phyloP scores from a whole-genome alignment of 2,888 invertebrate genomes.

The Lypha dubia region DNA sequence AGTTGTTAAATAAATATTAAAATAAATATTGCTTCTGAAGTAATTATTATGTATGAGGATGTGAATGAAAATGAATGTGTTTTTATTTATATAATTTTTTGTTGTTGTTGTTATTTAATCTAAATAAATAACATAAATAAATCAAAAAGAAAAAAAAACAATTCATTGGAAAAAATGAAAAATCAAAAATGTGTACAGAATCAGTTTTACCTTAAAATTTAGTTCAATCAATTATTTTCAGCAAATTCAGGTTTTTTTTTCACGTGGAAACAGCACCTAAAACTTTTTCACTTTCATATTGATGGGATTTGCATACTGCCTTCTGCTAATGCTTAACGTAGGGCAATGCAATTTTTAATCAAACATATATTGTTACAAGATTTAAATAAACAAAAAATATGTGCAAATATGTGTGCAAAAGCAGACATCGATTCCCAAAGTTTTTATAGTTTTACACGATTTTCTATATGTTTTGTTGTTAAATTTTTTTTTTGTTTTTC shows the following conservation, averaged over 20 bases:
- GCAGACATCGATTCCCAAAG: background rate
- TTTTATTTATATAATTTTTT: background rate
- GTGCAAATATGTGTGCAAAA: background rate
- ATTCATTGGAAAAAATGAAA: background rate
- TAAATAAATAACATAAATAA: background rate
- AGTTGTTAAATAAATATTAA: slow-evolving; percentile 1
- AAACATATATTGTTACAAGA: background rate
- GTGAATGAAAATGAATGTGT: background rate
- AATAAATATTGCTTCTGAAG: slow-evolving; percentile 41
- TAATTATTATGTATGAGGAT: slow-evolving; percentile 38
- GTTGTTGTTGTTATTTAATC: background rate
- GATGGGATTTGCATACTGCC: too few species aligned
- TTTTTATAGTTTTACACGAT: slow-evolving; percentile 13
- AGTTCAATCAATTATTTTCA: too few species aligned
- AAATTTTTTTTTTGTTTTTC: too few species aligned
- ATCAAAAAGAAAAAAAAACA: background rate
- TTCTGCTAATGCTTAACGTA: background rate
- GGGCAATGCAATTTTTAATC: background rate
- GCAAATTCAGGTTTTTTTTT: too few species aligned
- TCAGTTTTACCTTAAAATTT: background rate
- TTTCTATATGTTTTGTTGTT: slow-evolving; percentile 6
- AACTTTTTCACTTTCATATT: too few species aligned
- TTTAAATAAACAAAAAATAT: background rate
- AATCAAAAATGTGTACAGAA: background rate
- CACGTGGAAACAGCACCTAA: too few species aligned